Base-by-base conservation (phyloP, 2,888 invertebrate genomes). In the Teleiodes luculella region DNA sequence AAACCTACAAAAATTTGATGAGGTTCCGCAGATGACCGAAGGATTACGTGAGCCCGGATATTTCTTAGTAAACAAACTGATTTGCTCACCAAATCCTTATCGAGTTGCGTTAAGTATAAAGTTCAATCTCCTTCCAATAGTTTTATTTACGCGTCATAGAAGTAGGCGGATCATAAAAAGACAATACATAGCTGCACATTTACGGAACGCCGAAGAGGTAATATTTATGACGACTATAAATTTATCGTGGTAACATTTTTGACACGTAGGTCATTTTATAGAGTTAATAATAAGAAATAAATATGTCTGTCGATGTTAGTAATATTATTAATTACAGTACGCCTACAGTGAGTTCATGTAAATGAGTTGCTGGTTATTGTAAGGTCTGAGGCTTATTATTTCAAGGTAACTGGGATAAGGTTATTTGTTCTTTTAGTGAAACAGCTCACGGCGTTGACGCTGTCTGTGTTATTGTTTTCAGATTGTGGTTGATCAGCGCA, bases 401-500 rank as follows among this genome's bases (percentile, higher is more conserved):
- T 62, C 61, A 57, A 54, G 57, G 57, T 50, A 24, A 48, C 14
- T 49, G 28, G 20, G 49, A 16, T 39, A n/a, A 35, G 39, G 16
- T 49, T 6, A 31, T 10, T 39, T 41, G 31, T 51, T 51, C n/a
- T 51, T 16, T 51, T 11, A 16, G 20, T 24, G 24, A 20, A 18
- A n/a, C 6, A 39, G 39, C 39, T 39, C 18, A 39, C 16, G 30
- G 28, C 16, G 13, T 66, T 58, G 54, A 58, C 47, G 61, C 70
- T 68, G 66, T 57, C 63, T 66, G 67, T 63, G 60, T 70, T 64
- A 76, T 78, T 78, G 80, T 81, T 78, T 80, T 74, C 70, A 60
- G 72, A 60, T 74, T 78, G 77, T 70, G 76, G 73, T 75, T 78
- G 81, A 80, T 80, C 76, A 79, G 76, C 61, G 70, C 66, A 64